Evolutionary conservation across 1,140 invertebrate genomes (phyloP).

Genomic region (Gonatopus flavifemur): DNA sequence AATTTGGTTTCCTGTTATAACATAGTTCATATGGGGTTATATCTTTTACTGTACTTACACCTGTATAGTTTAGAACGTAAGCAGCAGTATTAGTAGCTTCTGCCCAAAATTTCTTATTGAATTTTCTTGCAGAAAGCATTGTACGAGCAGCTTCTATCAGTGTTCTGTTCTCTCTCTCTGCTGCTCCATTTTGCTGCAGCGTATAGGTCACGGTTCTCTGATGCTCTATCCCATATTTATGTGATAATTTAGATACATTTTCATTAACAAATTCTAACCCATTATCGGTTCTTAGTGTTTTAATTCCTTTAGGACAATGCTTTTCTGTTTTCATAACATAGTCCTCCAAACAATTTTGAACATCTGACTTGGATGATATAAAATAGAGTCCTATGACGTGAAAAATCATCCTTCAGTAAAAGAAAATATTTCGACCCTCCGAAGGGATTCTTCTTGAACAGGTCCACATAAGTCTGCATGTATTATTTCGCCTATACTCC

Average conservation of each 20-base stretch:
- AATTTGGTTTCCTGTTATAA: neutral
- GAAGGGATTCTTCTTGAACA: conserved; percentile 36
- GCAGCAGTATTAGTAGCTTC: neutral
- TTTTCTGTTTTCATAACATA: too few relatives aligned
- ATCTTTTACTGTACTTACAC: neutral
- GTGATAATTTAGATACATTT: neutral
- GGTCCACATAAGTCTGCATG: too few relatives aligned
- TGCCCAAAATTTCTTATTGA: neutral
- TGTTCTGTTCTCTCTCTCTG: neutral
- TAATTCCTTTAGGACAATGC: neutral
- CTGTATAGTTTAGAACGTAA: neutral
- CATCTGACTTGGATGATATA: too few relatives aligned
- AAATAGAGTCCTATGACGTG: conserved; percentile 38
- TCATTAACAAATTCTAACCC: neutral
- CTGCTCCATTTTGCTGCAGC: neutral
- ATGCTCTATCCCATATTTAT: neutral
- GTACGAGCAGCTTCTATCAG: neutral
- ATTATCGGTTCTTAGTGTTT: conserved; percentile 8
- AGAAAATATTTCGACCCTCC: conserved; percentile 43
- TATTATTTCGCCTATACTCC: conserved; percentile 40
- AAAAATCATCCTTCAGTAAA: conserved; percentile 49
- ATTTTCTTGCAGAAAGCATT: neutral
- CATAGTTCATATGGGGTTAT: neutral
- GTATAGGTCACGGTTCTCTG: neutral
- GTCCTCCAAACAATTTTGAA: too few relatives aligned